phyloP scores from a whole-genome alignment of 2,113 vertebrate genomes.

The Spheniscus mendiculus region DNA sequence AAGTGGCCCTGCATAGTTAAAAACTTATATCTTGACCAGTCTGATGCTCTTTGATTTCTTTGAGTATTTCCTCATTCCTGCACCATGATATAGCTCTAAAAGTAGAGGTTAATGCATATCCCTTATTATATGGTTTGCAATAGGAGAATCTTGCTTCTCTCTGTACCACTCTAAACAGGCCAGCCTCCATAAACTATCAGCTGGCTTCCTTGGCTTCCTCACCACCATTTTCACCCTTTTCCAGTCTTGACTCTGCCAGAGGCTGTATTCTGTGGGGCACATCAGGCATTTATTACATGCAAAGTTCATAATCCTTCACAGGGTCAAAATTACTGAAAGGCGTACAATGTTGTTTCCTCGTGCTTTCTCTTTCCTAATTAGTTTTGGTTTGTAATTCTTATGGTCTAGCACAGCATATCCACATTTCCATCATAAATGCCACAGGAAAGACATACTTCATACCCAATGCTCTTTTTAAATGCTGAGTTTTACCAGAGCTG shows the following conservation, averaged over 20 bases:
- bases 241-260: neutral
- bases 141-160: neutral
- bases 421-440: neutral
- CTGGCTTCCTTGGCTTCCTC: neutral
- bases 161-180: neutral
- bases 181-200: neutral
- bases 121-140: neutral
- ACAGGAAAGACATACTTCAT: neutral
- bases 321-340: neutral
- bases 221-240: neutral
- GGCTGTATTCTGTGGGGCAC: neutral
- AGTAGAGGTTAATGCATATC: neutral
- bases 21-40: neutral
- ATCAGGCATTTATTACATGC: neutral
- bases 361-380: neutral
- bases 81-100: neutral
- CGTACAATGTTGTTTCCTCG: fast-evolving
- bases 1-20: neutral
- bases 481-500: neutral
- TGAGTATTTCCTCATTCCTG: neutral
- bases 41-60: neutral
- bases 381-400: neutral
- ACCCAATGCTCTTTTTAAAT: neutral
- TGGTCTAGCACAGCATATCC: fast-evolving
- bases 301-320: neutral